Percentiles rank a stretch among this genome's conserved stretches.
Evolutionary conservation across 2,113 vertebrate genomes (phyloP).

Genomic region (Caranx ignobilis): DNA sequence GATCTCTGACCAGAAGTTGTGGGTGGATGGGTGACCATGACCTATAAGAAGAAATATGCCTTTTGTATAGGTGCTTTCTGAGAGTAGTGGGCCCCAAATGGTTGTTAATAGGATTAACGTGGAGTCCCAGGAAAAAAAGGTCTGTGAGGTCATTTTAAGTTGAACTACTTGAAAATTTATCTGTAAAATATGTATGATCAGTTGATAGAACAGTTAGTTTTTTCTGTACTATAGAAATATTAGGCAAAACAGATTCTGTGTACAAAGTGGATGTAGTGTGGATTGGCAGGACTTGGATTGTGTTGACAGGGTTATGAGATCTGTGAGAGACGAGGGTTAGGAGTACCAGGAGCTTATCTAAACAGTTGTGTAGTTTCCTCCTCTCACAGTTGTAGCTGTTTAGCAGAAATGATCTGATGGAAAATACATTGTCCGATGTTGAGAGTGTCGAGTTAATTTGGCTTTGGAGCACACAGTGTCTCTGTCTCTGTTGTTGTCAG

Average conservation of each 20-base stretch:
- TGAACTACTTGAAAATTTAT: background rate
- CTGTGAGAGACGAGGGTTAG: background rate
- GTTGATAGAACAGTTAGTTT: background rate
- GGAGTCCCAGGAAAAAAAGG: conserved; percentile 23
- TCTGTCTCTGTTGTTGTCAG: no score
- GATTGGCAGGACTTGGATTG: background rate
- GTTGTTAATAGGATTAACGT: background rate
- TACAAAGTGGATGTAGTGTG: background rate
- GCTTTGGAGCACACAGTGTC: no score
- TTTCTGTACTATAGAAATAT: background rate
- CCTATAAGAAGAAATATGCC: conserved; percentile 24
- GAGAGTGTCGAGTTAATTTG: no score
- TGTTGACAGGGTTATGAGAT: background rate
- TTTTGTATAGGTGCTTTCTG: background rate
- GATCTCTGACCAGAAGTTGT: conserved; percentile 44
- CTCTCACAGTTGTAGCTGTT: no score
- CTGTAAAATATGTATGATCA: no score
- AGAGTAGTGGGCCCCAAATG: background rate
- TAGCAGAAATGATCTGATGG: no score
- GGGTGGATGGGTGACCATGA: conserved; percentile 24
- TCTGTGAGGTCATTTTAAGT: background rate
- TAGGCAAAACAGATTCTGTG: background rate
- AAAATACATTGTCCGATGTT: no score
- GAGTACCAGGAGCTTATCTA: background rate
- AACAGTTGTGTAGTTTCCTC: no score